phyloP scores from a whole-genome alignment of 2,113 vertebrate genomes.

The Accipiter cooperii region DNA sequence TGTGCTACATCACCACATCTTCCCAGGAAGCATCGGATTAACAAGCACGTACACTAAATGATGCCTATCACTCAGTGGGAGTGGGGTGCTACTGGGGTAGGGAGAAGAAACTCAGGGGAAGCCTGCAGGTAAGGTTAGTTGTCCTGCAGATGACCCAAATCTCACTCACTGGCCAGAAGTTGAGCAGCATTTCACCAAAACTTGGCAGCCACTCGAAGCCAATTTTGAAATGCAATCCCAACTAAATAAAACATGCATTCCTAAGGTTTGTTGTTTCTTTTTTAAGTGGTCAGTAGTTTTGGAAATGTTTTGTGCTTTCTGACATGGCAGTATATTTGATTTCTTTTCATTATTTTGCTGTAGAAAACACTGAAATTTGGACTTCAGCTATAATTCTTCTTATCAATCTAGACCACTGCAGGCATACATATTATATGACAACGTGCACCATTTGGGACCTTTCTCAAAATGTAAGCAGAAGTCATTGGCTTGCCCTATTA shows the following conservation, averaged over 20 bases:
- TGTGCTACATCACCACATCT: background rate
- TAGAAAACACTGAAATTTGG: background rate
- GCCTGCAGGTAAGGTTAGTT: background rate
- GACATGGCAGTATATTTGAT: background rate
- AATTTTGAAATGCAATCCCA: background rate
- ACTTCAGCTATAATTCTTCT: background rate
- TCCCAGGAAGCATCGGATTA: background rate
- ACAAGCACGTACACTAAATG: fast-evolving
- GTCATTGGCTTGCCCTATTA: background rate
- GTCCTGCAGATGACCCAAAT: background rate
- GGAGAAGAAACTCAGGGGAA: background rate
- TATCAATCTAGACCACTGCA: background rate
- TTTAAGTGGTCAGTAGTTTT: background rate
- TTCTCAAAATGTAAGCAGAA: background rate
- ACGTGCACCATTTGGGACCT: background rate
- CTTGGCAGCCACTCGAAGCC: background rate
- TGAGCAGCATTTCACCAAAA: background rate
- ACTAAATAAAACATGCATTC: background rate
- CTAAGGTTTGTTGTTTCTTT: background rate
- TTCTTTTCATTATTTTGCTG: background rate
- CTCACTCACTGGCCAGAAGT: background rate
- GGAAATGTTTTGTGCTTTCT: background rate
- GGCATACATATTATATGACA: background rate
- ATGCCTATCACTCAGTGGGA: fast-evolving
- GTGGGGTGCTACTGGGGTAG: background rate